Conservation (phyloP, 2,888 invertebrate species). For the Mimachlamys varia region DNA sequence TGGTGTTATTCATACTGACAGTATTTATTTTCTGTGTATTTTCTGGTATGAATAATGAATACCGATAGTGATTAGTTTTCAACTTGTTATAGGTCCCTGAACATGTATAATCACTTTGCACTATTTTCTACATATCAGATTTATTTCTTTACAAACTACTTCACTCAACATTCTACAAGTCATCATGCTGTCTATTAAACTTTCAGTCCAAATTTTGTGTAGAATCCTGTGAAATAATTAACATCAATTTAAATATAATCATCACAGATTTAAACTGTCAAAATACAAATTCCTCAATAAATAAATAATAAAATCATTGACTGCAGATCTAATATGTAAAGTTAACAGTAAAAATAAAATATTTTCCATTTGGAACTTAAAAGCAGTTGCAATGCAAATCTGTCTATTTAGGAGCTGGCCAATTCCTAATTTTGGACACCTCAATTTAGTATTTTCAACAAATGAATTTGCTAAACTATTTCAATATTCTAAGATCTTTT, state of each 20-base stretch:
- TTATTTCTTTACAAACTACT: not conserved
- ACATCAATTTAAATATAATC: not conserved
- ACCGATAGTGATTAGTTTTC: not conserved
- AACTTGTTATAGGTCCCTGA: constrained; percentile 7
- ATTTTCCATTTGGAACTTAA: too few species aligned
- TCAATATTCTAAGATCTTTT: too few species aligned
- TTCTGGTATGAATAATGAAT: constrained; percentile 3
- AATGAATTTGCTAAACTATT: too few species aligned
- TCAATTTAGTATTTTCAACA: too few species aligned
- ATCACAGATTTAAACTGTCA: not conserved
- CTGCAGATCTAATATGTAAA: not conserved
- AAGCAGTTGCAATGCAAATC: too few species aligned
- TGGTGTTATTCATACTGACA: constrained; percentile 5
- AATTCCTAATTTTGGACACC: too few species aligned
- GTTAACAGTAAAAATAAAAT: too few species aligned
- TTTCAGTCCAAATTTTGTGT: not conserved
- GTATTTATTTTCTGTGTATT: constrained; percentile 25
- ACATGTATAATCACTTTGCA: constrained; percentile 19
- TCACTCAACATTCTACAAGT: not conserved
- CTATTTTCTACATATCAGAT: constrained; percentile 2
- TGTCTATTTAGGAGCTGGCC: too few species aligned
- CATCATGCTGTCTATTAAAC: not conserved
- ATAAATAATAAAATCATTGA: too few species aligned
- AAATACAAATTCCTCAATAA: too few species aligned
- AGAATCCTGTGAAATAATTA: not conserved